These are phyloP conservation scores for Saguinus imperator DNA, from an alignment of 2,113 vertebrate genomes.

Conservation along the genomic window DNA sequence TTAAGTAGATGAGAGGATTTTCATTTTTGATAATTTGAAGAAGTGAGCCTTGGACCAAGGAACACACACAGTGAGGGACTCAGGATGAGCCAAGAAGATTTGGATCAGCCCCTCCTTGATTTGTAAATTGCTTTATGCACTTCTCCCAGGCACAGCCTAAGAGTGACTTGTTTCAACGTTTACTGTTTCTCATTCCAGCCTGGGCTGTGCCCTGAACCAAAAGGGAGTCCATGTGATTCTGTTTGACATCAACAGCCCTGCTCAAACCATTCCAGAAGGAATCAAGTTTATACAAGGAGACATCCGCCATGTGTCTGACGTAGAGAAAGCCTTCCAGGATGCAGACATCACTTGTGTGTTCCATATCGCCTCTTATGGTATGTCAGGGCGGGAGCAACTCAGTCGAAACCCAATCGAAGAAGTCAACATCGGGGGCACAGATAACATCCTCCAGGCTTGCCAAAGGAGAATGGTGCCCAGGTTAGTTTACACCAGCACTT, in stretches of 20 bases:
- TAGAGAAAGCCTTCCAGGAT: slow-evolving; percentile 85
- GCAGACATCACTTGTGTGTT: slow-evolving; percentile 90
- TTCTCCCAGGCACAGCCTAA: background rate
- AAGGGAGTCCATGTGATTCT: slow-evolving; percentile 88
- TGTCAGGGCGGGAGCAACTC: slow-evolving; percentile 96
- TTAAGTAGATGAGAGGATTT: background rate
- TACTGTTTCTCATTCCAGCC: slow-evolving; percentile 80
- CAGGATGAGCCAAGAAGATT: background rate
- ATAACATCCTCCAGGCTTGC: slow-evolving; percentile 91
- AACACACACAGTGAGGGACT: background rate
- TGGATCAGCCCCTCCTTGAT: too few species aligned
- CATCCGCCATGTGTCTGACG: slow-evolving; percentile 84
- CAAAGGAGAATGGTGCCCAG: slow-evolving; percentile 82
- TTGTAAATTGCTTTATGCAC: background rate
- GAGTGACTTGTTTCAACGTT: background rate
- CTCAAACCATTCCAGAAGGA: slow-evolving; percentile 83
- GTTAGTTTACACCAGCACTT: slow-evolving; percentile 96
- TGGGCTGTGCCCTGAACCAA: slow-evolving; percentile 87
- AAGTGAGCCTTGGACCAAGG: background rate
- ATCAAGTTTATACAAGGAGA: slow-evolving; percentile 89
- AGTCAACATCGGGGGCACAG: slow-evolving; percentile 92
- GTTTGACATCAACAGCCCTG: slow-evolving; percentile 88
- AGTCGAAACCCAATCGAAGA: slow-evolving; percentile 89
- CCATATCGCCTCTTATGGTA: slow-evolving; percentile 95
- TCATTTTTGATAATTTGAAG: background rate